A percentile compares a stretch with the other conserved stretches of the same genome.
Conservation (phyloP, 2,113 vertebrate species). For the Ammodytes marinus region DNA sequence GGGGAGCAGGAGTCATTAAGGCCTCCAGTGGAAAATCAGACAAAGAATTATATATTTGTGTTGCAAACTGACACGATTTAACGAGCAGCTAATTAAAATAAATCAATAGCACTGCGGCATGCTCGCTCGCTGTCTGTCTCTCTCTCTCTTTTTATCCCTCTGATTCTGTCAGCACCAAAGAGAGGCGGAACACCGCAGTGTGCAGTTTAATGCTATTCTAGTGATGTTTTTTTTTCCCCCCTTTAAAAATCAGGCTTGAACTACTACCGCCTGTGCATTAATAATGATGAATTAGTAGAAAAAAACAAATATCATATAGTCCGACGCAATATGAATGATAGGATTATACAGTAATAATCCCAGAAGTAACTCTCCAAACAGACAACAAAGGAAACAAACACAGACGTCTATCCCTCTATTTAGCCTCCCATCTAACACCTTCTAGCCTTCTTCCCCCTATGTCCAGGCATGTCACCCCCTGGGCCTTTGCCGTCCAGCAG, state of each 20-base stretch:
- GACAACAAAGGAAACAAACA: constrained; percentile 66
- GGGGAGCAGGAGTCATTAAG: constrained; percentile 77
- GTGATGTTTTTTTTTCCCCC: constrained; percentile 28
- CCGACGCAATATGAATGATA: background rate
- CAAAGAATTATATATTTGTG: constrained; percentile 87
- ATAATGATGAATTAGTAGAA: constrained; percentile 18
- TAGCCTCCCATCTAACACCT: constrained; percentile 67
- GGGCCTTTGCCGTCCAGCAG: constrained; percentile 70
- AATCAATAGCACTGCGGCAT: constrained; percentile 87
- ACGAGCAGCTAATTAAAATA: constrained; percentile 88
- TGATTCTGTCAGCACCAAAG: constrained; percentile 58
- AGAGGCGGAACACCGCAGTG: constrained; percentile 63
- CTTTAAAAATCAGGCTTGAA: constrained; percentile 31
- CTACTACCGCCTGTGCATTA: background rate
- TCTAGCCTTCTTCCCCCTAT: constrained; percentile 58
- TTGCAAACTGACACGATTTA: constrained; percentile 85
- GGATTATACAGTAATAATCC: constrained; percentile 16
- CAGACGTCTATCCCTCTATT: constrained; percentile 62
- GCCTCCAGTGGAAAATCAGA: constrained; percentile 81
- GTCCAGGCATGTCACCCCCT: constrained; percentile 76
- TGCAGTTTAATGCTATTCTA: constrained; percentile 35
- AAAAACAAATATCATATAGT: constrained; percentile 15
- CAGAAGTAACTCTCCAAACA: constrained; percentile 9
- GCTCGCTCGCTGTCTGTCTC: constrained; percentile 65
- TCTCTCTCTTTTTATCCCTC: constrained; percentile 36